Conservation (phyloP, 2,113 vertebrate genomes). For the Fukomys damarensis region DNA sequence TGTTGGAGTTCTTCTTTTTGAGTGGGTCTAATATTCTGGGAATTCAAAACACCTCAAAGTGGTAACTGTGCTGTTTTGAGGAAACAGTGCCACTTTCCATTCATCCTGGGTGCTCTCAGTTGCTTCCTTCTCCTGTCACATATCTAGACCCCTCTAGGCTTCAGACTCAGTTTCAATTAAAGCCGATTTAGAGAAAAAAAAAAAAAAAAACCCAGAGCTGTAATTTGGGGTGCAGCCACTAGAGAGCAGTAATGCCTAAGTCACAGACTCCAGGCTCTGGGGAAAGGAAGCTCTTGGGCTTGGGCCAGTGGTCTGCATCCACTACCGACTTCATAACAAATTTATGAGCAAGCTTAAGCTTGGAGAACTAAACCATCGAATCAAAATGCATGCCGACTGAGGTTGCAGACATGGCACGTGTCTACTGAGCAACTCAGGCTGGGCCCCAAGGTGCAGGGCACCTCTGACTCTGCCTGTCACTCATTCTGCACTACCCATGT, state of each 20-base stretch:
- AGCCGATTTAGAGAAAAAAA: neutral
- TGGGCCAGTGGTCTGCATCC: rapidly evolving
- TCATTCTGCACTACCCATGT: no score
- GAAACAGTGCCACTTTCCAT: rapidly evolving
- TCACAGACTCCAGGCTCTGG: neutral
- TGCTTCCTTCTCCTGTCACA: neutral
- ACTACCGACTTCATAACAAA: rapidly evolving
- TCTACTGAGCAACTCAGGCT: neutral
- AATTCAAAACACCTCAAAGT: neutral
- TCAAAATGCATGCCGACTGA: rapidly evolving
- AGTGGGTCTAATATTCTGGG: no score
- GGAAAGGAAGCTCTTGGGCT: neutral
- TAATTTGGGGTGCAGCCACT: neutral
- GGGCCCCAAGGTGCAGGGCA: no score
- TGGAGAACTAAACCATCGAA: rapidly evolving
- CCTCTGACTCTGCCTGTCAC: rapidly evolving
- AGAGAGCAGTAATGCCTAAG: conserved; percentile 50
- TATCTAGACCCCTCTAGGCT: rapidly evolving
- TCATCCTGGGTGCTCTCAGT: neutral
- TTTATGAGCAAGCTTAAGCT: rapidly evolving
- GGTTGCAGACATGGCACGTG: neutral
- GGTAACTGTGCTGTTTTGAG: rapidly evolving
- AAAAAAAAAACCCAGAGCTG: neutral
- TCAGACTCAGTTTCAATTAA: neutral
- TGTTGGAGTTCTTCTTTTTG: neutral